Conservation (phyloP, 2,797 vertebrate genomes). For the Sarcophilus harrisii region DNA sequence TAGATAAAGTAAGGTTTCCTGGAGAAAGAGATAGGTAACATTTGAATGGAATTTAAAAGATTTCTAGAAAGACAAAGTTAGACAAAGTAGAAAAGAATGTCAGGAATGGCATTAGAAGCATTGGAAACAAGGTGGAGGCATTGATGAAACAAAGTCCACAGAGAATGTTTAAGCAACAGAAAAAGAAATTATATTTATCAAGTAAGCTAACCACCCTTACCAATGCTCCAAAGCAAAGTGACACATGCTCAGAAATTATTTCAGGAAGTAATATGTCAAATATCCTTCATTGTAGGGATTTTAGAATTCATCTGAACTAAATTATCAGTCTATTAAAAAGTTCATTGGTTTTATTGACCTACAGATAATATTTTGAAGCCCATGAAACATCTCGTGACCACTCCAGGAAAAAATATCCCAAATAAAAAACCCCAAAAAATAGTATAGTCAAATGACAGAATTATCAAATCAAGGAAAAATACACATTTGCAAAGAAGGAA, state of each 20-base stretch:
- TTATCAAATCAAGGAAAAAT: too few relatives aligned
- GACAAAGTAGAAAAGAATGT: neutral
- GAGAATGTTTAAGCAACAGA: neutral
- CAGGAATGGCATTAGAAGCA: neutral
- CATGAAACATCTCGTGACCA: neutral
- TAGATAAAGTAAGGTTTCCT: neutral
- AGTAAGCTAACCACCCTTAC: neutral
- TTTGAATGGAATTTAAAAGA: neutral
- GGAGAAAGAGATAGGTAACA: neutral
- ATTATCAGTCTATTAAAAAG: neutral
- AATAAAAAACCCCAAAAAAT: too few relatives aligned
- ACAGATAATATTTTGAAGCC: neutral
- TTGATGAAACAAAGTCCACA: neutral
- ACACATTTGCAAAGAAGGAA: too few relatives aligned
- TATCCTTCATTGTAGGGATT: neutral
- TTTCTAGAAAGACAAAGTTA: too few relatives aligned
- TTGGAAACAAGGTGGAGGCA: neutral
- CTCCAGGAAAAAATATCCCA: too few relatives aligned
- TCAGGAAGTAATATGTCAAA: neutral
- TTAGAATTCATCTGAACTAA: neutral
- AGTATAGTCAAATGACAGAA: too few relatives aligned
- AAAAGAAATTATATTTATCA: conserved; percentile 16
- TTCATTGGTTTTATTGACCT: conserved; percentile 12
- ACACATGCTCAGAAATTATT: conserved; percentile 30
- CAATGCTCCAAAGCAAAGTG: conserved; percentile 27